These are phyloP conservation scores for Halcyon leucocephala DNA, from an alignment of 2,797 vertebrate genomes.

Conservation along the genomic window DNA sequence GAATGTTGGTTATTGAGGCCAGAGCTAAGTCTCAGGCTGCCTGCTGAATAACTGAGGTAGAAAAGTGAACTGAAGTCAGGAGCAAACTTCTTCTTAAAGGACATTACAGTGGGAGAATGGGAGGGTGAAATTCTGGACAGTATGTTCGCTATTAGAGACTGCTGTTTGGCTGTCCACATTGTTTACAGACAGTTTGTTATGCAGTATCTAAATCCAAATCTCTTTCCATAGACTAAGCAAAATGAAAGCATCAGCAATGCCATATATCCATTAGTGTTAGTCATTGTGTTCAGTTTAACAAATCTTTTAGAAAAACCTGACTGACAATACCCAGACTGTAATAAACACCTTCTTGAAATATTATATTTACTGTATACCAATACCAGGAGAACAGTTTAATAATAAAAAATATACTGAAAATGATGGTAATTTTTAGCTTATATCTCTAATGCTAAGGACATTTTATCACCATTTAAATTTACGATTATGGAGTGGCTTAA, in stretches of 20 bases:
- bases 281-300: background rate
- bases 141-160: background rate
- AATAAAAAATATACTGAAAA: background rate
- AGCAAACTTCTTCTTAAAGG: background rate
- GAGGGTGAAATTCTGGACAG: background rate
- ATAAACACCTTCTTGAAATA: background rate
- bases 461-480: constrained; percentile 50
- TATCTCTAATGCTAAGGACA: constrained; percentile 2
- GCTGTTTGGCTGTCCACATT: background rate
- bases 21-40: background rate
- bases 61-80: background rate
- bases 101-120: background rate
- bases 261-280: background rate
- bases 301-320: background rate
- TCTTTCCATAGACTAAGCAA: background rate
- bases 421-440: background rate
- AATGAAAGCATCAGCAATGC: background rate
- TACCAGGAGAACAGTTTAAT: background rate
- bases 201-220: background rate
- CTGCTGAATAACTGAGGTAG: background rate
- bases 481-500: constrained; percentile 5
- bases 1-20: background rate
- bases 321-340: background rate
- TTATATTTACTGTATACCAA: background rate
- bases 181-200: background rate